Evolutionary conservation across 2,113 vertebrate species (phyloP), one percentile per base, ranked within the genome.

Genomic region (Taxidea taxus): DNA sequence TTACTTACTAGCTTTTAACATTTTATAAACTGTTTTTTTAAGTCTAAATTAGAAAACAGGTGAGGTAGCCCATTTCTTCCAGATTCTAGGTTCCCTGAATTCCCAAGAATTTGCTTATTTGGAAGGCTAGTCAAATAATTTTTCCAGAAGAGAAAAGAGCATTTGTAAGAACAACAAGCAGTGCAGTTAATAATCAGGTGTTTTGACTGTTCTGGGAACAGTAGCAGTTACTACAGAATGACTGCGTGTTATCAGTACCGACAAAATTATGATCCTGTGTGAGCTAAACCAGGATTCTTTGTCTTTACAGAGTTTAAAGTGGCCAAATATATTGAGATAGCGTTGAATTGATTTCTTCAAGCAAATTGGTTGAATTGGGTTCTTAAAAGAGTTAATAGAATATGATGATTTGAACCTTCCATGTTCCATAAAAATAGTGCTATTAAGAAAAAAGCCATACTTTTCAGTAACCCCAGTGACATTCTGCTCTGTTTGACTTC

Each of bases 401-500:
- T 90, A 85, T 66, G 87, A 95, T 66, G 39, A 95, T 95, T 97
- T 75, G 75, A 82, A 97, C 87, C 60, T 58, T 96, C 92, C 44
- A n/a, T 70, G 85, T 95, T 96, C 96, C 85, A 84, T 96, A 96
- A 97, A 96, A 98, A 96, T 74, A 94, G 90, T 37, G 47, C 87
- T 96, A 92, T 97, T 97, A 88, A 82, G 80, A 95, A 97, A 87
- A 95, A 96, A 96, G 75, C 47, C 39, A 37, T 44, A 68, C 74
- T 93, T 93, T 47, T 80, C 37, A 0, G 92, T 97, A 96, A 98
- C 98, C 97, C 86, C 82, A 0, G 42, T 91, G 97, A 94, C 95
- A 93, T 44, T 37, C 47, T 62, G 72, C 97, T 97, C 96, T 96
- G 97, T 97, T 88, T 96, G 97, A 96, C 96, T 97, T 97, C 97